Conservation (phyloP, 2,113 vertebrate genomes). For the Caracal caracal region DNA sequence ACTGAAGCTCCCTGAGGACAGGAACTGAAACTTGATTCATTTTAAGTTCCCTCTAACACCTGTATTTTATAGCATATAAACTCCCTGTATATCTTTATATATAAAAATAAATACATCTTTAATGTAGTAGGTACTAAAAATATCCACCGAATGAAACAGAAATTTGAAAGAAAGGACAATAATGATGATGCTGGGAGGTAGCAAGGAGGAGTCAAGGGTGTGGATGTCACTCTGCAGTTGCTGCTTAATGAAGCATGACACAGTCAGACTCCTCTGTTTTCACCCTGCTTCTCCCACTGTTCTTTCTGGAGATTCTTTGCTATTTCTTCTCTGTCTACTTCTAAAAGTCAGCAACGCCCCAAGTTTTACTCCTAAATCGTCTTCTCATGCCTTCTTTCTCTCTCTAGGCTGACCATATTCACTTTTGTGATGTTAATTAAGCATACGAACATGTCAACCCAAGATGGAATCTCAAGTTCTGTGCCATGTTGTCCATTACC, state of each 20-base stretch:
- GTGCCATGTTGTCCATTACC: neutral
- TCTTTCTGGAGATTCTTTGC: neutral
- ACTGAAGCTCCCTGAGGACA: slow-evolving; percentile 38
- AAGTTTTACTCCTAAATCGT: neutral
- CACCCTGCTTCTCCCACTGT: neutral
- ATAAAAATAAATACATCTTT: neutral
- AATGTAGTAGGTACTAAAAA: neutral
- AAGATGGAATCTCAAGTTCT: neutral
- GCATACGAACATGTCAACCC: neutral
- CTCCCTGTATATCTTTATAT: neutral
- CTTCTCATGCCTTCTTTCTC: neutral
- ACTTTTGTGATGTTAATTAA: neutral
- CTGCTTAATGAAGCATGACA: neutral
- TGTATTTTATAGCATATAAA: neutral
- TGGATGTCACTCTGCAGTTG: neutral
- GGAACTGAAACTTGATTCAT: neutral
- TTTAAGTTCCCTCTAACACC: neutral
- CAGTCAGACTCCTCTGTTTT: neutral
- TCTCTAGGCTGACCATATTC: neutral
- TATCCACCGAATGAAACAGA: neutral
- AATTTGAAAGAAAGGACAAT: neutral
- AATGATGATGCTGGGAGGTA: neutral
- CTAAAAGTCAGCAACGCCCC: neutral
- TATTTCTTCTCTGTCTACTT: neutral
- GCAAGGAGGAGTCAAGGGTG: neutral